Conservation (phyloP, 2,797 vertebrate species). For the Sebastes diaconus region DNA sequence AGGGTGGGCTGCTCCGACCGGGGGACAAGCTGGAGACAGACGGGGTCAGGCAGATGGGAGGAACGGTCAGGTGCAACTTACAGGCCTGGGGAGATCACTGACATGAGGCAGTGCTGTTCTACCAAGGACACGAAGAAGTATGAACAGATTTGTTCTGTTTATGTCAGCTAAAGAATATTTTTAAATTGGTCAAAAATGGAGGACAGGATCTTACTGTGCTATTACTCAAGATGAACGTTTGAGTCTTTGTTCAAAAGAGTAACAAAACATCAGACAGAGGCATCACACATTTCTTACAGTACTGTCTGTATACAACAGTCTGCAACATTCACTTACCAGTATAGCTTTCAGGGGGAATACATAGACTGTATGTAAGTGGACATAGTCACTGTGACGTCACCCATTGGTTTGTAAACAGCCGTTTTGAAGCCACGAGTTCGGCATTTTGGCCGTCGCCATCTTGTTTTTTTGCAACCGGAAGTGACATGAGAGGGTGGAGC, state of each 20-base stretch:
- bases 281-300: not conserved
- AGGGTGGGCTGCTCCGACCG: slow-evolving; percentile 51
- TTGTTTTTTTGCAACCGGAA: no score
- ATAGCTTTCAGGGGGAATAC: not conserved
- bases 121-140: slow-evolving; percentile 13
- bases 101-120: slow-evolving; percentile 23
- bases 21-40: slow-evolving; percentile 52
- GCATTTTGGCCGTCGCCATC: not conserved
- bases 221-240: not conserved
- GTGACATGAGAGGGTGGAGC: not conserved
- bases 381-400: not conserved
- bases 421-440: not conserved
- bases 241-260: not conserved
- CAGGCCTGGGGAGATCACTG: slow-evolving; percentile 37
- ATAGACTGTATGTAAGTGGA: not conserved
- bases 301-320: not conserved
- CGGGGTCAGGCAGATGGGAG: slow-evolving; percentile 59
- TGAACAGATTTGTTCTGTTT: not conserved
- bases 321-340: not conserved
- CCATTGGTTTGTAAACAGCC: not conserved
- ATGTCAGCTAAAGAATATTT: not conserved
- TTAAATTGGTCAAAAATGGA: not conserved
- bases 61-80: slow-evolving; percentile 56
- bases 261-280: not conserved
- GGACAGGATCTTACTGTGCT: not conserved